Conservation (phyloP, 92 coral and sea anemone species). For the Siderastrea siderea region DNA sequence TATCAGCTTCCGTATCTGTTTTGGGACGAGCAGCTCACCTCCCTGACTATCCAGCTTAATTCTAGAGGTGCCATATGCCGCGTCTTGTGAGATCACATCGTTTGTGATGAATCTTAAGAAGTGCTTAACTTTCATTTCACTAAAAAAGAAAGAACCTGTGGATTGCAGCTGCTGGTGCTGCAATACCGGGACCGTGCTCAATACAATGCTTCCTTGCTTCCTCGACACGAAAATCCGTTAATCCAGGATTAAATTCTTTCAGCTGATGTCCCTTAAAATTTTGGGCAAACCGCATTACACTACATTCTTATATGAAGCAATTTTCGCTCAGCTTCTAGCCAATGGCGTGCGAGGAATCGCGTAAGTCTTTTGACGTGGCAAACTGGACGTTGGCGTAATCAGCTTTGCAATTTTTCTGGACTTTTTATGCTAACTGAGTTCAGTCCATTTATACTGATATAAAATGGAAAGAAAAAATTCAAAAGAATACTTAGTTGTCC, state of each 20-base stretch:
- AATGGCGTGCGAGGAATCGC: too few relatives aligned
- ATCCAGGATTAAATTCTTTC: conserved; percentile 29
- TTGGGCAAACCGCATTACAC: too few relatives aligned
- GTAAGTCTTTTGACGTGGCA: too few relatives aligned
- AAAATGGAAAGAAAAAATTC: too few relatives aligned
- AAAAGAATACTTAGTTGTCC: too few relatives aligned
- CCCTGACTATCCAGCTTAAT: conserved; percentile 18
- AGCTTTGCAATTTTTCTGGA: too few relatives aligned
- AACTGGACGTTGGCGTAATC: too few relatives aligned
- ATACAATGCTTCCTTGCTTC: conserved; percentile 31
- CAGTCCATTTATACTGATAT: too few relatives aligned
- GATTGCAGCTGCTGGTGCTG: conserved; percentile 7
- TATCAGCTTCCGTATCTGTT: conserved; percentile 13
- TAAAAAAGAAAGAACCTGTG: conserved; percentile 33
- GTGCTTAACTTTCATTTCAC: conserved; percentile 25
- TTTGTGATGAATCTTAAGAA: conserved; percentile 2
- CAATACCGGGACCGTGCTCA: conserved; percentile 11
- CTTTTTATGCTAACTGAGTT: too few relatives aligned
- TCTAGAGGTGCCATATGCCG: conserved; percentile 16
- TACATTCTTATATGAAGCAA: too few relatives aligned
- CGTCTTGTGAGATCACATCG: background rate
- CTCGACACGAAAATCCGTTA: conserved; percentile 30
- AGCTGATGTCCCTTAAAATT: conserved; percentile 19
- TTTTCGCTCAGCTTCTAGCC: too few relatives aligned
- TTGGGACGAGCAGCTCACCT: conserved; percentile 13